These are phyloP conservation scores for Pseudococcus jackbeardsleyi DNA, from an alignment of 2,888 invertebrate genomes.

Conservation along the genomic window DNA sequence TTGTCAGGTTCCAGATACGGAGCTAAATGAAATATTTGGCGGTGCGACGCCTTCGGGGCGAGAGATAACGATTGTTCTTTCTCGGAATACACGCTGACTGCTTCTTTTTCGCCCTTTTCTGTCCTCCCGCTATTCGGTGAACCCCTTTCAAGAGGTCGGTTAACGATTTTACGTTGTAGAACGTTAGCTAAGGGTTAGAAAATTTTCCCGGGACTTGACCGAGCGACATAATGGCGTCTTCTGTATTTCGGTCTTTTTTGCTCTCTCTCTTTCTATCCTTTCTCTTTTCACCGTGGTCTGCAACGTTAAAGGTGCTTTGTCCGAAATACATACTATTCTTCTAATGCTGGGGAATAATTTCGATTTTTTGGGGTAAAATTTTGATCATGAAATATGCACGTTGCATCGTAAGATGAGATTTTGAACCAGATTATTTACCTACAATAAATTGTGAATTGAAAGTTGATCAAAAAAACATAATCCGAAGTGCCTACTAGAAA, in stretches of 20 bases:
- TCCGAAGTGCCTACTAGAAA: no score
- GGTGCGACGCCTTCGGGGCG: slow-evolving; percentile 59
- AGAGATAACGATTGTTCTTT: slow-evolving; percentile 60
- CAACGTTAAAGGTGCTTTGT: slow-evolving; percentile 5
- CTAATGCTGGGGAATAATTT: no score
- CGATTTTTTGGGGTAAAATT: no score
- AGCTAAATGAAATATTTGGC: slow-evolving; percentile 57
- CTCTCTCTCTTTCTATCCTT: neutral
- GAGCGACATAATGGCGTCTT: slow-evolving; percentile 60
- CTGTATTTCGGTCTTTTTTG: slow-evolving; percentile 26
- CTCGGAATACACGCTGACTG: slow-evolving; percentile 57
- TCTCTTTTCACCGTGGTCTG: slow-evolving; percentile 4
- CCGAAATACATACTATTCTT: neutral
- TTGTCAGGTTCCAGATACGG: slow-evolving; percentile 50
- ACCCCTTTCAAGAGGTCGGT: slow-evolving; percentile 60
- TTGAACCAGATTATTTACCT: no score
- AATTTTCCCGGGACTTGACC: slow-evolving; percentile 58
- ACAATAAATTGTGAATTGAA: no score
- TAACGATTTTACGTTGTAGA: slow-evolving; percentile 62
- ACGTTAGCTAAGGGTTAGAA: slow-evolving; percentile 62
- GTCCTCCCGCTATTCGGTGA: slow-evolving; percentile 20
- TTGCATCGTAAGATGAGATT: no score
- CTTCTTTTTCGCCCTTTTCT: slow-evolving; percentile 43
- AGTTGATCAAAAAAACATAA: no score
- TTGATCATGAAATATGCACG: no score